Percentiles rank a stretch among this genome's conserved stretches.
Evolutionary conservation across 2,113 vertebrate species (phyloP).

Genomic region (Anthoscopus minutus): DNA sequence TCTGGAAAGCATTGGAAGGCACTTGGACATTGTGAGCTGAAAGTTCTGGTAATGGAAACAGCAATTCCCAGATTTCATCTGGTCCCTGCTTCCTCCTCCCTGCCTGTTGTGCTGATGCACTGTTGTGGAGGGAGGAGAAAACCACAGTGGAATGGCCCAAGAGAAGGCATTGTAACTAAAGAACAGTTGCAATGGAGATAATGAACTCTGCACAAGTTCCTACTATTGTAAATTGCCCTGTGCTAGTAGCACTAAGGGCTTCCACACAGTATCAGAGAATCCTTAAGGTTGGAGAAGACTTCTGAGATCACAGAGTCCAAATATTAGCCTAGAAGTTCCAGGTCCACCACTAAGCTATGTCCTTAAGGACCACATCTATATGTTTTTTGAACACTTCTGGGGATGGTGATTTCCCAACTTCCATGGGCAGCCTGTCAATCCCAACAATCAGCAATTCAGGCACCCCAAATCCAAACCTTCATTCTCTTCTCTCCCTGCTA

Average conservation of each 20-base stretch:
- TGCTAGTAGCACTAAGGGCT: background rate
- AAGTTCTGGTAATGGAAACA: background rate
- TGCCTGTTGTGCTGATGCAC: fast-evolving
- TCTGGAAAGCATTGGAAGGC: background rate
- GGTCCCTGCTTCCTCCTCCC: background rate
- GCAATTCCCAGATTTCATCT: background rate
- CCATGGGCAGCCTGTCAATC: background rate
- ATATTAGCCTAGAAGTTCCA: background rate
- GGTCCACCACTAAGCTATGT: background rate
- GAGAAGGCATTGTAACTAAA: background rate
- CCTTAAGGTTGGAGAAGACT: background rate
- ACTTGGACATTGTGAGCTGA: fast-evolving
- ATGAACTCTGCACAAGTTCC: background rate
- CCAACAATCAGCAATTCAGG: background rate
- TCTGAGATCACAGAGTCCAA: background rate
- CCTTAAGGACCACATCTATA: background rate
- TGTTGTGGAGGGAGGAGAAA: background rate
- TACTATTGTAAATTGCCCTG: background rate
- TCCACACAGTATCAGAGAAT: background rate
- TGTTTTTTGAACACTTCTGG: background rate
- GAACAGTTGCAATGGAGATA: background rate
- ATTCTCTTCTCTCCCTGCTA: background rate
- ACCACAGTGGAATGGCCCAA: fast-evolving
- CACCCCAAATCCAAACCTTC: background rate
- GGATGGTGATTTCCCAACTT: background rate